These are phyloP conservation scores for Peromyscus californicus DNA, from an alignment of 2,113 vertebrate genomes.

Conservation along the genomic window DNA sequence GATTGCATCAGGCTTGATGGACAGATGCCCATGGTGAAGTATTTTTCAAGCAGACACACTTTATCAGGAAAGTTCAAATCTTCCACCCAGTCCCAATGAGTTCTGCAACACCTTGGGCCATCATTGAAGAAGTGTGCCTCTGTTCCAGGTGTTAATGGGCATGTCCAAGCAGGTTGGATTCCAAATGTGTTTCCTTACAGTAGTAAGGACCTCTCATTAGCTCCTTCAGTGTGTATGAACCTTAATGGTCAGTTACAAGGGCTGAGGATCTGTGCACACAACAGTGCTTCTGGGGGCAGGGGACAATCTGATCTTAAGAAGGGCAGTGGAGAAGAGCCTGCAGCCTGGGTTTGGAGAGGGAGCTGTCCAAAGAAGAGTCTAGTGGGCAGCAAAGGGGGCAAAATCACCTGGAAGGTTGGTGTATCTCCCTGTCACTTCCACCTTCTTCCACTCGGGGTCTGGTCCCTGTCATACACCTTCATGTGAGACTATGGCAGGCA, in stretches of 20 bases:
- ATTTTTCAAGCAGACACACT: fast-evolving
- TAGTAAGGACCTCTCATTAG: background rate
- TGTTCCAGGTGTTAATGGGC: fast-evolving
- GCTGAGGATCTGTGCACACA: background rate
- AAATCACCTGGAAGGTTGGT: fast-evolving
- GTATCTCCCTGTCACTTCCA: fast-evolving
- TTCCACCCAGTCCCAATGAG: background rate
- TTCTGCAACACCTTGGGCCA: background rate
- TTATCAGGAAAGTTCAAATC: background rate
- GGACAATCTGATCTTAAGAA: background rate
- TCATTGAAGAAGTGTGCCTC: fast-evolving
- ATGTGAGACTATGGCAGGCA: background rate
- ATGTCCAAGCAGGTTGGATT: background rate
- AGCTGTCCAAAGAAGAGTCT: background rate
- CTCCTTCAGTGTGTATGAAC: fast-evolving
- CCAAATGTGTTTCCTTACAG: background rate
- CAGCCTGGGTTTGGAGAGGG: fast-evolving
- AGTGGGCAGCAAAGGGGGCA: fast-evolving
- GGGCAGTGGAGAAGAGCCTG: no score
- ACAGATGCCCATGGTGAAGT: fast-evolving
- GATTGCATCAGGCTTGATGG: fast-evolving
- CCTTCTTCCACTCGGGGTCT: fast-evolving
- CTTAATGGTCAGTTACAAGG: background rate
- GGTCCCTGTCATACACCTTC: background rate
- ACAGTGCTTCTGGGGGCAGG: fast-evolving